A percentile compares a stretch with the other conserved stretches of the same genome.
phyloP scores from a whole-genome alignment of 2,888 invertebrate species.

The Cenopis cana region DNA sequence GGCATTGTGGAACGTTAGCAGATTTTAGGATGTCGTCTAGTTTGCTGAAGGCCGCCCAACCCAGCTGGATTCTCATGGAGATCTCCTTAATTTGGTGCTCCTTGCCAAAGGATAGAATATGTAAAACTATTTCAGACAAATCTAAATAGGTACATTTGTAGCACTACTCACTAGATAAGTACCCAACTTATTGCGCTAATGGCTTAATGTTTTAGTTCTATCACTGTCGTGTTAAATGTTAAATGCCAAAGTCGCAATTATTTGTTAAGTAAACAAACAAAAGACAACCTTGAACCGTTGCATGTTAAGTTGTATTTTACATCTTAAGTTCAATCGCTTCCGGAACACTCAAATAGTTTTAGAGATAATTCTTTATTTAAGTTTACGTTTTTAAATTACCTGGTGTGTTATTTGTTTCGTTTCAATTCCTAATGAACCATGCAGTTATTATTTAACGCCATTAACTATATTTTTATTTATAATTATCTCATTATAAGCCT shows the following conservation, averaged over 20 bases:
- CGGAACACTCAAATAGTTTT: conserved; percentile 14
- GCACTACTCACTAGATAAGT: neutral
- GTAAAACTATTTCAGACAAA: neutral
- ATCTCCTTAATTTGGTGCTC: too few relatives aligned
- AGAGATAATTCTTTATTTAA: neutral
- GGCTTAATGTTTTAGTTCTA: conserved; percentile 4
- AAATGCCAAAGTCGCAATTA: conserved; percentile 11
- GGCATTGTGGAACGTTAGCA: too few relatives aligned
- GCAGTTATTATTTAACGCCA: too few relatives aligned
- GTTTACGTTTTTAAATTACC: too few relatives aligned
- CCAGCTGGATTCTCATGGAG: too few relatives aligned
- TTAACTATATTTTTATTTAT: too few relatives aligned
- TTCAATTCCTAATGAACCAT: too few relatives aligned
- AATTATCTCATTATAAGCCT: too few relatives aligned
- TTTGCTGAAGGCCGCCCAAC: too few relatives aligned
- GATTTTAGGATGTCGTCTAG: too few relatives aligned
- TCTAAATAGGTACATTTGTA: neutral
- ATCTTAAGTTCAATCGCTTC: conserved; percentile 9
- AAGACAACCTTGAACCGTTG: conserved; percentile 26
- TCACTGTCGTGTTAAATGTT: neutral
- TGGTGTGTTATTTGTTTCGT: too few relatives aligned
- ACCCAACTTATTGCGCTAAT: neutral
- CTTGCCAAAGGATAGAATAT: too few relatives aligned
- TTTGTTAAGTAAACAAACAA: conserved; percentile 29
- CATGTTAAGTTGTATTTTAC: conserved; percentile 19